Conservation (phyloP, 1,140 invertebrate genomes). For the Vollenhovia emeryi region DNA sequence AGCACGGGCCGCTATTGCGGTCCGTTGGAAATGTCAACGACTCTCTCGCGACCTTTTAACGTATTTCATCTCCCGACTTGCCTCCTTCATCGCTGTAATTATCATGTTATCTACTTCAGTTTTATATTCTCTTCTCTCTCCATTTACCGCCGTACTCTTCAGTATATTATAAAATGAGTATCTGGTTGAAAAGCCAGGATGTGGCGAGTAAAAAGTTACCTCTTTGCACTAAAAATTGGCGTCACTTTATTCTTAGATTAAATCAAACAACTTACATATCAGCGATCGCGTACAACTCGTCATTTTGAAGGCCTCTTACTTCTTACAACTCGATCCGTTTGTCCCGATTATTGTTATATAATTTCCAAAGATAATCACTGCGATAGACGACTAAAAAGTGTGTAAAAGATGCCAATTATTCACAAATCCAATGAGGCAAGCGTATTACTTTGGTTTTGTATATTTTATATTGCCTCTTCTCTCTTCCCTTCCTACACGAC, state of each 20-base stretch:
- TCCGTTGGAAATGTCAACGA: conserved; percentile 33
- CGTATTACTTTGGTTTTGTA: not conserved
- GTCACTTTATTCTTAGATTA: not conserved
- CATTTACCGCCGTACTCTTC: not conserved
- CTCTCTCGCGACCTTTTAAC: not conserved
- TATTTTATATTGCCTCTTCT: conserved; percentile 13
- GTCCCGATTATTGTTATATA: not conserved
- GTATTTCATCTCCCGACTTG: not conserved
- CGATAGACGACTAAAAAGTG: not conserved
- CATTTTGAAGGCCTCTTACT: not conserved
- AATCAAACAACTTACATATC: not conserved
- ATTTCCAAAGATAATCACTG: not conserved
- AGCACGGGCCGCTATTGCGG: conserved; percentile 30
- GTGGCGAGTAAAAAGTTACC: not conserved
- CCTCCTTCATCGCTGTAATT: not conserved
- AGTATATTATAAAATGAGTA: not conserved
- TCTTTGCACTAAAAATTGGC: not conserved
- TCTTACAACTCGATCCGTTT: not conserved
- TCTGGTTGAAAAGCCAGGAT: not conserved
- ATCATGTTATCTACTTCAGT: not conserved
- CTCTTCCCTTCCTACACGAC: not conserved
- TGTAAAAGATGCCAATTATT: not conserved
- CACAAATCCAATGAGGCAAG: not conserved
- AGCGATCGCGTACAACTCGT: not conserved
- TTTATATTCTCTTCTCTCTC: conserved; percentile 24